phyloP scores from a whole-genome alignment of 2,797 vertebrate genomes.

The Tolypeutes matacus region DNA sequence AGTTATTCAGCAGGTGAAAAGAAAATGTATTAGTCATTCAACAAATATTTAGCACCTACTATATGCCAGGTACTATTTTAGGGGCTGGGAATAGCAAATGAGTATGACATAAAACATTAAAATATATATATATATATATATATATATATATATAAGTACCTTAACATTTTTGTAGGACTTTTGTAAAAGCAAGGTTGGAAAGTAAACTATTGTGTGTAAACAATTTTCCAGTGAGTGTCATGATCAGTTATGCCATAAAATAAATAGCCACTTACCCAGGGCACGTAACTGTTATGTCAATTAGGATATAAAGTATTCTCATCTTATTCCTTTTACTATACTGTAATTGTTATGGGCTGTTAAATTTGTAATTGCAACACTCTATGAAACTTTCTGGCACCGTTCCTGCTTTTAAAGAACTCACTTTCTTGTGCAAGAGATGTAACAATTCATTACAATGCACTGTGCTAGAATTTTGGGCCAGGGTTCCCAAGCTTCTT shows the following conservation, averaged over 20 bases:
- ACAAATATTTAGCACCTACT: no score
- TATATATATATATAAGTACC: background rate
- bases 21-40: background rate
- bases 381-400: background rate
- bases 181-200: constrained; percentile 46
- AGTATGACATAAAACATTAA: background rate
- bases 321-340: background rate
- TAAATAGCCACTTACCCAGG: background rate
- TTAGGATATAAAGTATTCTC: background rate
- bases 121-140: background rate
- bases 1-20: background rate
- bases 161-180: constrained; percentile 6
- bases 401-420: constrained; percentile 6
- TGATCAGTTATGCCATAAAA: background rate
- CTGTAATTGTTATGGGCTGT: background rate
- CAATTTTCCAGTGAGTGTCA: background rate
- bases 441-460: background rate
- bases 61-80: no score
- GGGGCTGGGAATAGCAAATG: background rate
- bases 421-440: background rate
- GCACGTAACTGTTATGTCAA: background rate
- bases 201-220: background rate
- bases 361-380: constrained; percentile 12
- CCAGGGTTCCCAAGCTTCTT: background rate
- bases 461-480: background rate